A percentile compares a stretch with the other conserved stretches of the same genome.
Evolutionary conservation across 2,113 vertebrate genomes (phyloP).

Genomic region (Coptodon bakossiorum): DNA sequence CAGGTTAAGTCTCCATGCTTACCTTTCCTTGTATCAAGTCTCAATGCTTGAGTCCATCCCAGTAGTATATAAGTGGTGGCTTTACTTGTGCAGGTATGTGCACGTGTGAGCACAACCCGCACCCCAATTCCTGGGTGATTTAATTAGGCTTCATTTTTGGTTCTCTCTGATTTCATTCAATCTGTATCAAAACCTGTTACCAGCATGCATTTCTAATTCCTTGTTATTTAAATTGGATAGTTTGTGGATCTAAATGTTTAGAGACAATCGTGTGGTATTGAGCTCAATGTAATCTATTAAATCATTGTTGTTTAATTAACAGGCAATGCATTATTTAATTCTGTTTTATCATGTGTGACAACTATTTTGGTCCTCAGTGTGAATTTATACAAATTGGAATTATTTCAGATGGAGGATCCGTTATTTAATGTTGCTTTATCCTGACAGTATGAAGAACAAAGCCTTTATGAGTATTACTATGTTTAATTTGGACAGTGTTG

Average conservation of each 20-base stretch:
- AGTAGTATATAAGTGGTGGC: background rate
- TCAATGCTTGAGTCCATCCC: background rate
- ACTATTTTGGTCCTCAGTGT: background rate
- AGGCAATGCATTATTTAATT: background rate
- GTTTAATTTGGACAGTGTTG: background rate
- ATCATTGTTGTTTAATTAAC: background rate
- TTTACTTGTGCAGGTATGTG: background rate
- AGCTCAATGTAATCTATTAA: background rate
- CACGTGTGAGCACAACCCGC: background rate
- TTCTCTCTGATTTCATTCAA: background rate
- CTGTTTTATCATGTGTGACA: background rate
- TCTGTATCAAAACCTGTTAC: background rate
- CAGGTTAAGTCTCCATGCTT: accelerated
- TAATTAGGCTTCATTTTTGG: background rate
- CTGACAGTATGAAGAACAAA: background rate
- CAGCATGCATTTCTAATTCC: background rate
- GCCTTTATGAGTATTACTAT: background rate
- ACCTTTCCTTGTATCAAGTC: background rate
- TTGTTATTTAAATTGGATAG: background rate
- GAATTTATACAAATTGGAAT: background rate
- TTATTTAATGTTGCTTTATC: background rate
- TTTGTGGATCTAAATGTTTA: background rate
- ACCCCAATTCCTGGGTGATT: background rate
- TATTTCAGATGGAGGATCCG: background rate
- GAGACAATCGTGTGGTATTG: background rate